Conservation (phyloP, 2,797 vertebrate genomes). For the Zenarchopterus dispar region DNA sequence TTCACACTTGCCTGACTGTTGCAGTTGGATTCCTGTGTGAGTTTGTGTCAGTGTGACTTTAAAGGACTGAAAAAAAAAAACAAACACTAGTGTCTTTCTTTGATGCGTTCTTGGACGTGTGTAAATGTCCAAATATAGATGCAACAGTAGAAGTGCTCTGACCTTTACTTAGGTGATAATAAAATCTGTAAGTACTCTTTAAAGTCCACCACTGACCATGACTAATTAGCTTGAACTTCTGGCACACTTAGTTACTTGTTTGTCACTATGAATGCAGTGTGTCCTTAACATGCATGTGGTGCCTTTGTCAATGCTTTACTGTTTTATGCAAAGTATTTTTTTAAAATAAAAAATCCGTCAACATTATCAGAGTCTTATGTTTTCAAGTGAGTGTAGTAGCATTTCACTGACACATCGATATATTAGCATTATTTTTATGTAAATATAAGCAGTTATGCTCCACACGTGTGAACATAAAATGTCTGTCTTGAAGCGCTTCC, state of each 20-base stretch:
- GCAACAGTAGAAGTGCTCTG: not conserved
- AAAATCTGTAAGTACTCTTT: not conserved
- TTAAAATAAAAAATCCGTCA: too few species aligned
- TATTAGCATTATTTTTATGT: too few species aligned
- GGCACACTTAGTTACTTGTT: not conserved
- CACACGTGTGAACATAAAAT: not conserved
- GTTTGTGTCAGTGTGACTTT: constrained; percentile 21
- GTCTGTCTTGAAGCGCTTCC: not conserved
- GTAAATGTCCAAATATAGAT: not conserved
- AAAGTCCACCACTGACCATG: too few species aligned
- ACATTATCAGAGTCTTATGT: too few species aligned
- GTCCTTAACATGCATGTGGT: too few species aligned
- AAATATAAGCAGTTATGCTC: too few species aligned
- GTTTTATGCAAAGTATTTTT: too few species aligned
- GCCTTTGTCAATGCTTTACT: too few species aligned
- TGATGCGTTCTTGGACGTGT: not conserved
- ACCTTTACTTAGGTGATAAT: not conserved
- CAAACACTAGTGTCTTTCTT: not conserved
- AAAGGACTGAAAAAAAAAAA: not conserved
- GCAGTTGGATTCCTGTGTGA: not conserved
- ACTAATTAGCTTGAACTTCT: not conserved
- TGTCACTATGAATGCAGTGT: too few species aligned
- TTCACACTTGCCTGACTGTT: constrained; percentile 6
- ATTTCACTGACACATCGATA: too few species aligned
- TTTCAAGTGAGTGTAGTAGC: too few species aligned